Conservation (phyloP, 2,113 vertebrate genomes). For the Corapipo altera region DNA sequence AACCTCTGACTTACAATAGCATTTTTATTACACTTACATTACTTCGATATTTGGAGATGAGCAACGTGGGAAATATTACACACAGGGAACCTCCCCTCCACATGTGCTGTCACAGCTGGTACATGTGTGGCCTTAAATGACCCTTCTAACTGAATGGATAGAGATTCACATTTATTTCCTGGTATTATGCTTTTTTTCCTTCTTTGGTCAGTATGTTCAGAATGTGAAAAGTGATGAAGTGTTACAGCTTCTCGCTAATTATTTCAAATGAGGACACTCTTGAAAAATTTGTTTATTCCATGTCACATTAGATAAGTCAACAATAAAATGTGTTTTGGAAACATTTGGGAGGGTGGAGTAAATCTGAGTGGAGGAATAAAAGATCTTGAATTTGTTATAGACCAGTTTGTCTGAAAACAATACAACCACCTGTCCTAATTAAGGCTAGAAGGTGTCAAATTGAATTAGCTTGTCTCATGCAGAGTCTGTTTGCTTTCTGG, state of each 20-base stretch:
- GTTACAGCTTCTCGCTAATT: background rate
- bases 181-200: background rate
- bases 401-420: background rate
- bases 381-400: background rate
- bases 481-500: background rate
- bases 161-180: background rate
- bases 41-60: background rate
- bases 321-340: background rate
- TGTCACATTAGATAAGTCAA: background rate
- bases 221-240: background rate
- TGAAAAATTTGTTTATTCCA: background rate
- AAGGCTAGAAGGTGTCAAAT: background rate
- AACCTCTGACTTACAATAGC: background rate
- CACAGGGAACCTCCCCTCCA: background rate
- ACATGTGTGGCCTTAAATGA: background rate
- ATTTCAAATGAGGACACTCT: background rate
- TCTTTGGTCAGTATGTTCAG: background rate
- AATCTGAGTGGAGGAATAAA: background rate
- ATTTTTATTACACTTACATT: background rate
- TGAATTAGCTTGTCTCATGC: background rate
- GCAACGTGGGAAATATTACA: background rate
- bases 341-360: background rate
- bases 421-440: background rate
- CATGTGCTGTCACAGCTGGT: background rate
- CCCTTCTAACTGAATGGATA: background rate